Conservation (phyloP, 2,888 invertebrate species). For the Dorcus hopei region DNA sequence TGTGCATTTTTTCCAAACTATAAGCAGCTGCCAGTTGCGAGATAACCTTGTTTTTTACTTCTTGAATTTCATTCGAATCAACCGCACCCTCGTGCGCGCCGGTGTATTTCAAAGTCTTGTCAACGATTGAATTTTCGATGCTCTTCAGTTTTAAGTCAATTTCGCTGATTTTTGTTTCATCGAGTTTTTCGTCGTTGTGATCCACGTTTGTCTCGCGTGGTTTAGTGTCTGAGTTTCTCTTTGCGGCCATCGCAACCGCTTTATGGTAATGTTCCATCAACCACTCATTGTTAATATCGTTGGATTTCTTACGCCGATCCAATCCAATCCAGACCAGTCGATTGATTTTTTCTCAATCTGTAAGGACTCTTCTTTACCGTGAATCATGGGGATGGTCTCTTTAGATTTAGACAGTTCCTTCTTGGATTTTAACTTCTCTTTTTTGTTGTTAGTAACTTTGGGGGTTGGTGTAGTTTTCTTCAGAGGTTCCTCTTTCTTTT, state of each 20-base stretch:
- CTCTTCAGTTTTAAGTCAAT: slow-evolving; percentile 71
- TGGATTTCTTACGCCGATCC: slow-evolving; percentile 70
- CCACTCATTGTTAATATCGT: slow-evolving; percentile 53
- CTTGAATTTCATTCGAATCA: slow-evolving; percentile 62
- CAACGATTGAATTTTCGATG: slow-evolving; percentile 75
- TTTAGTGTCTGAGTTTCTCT: slow-evolving; percentile 41
- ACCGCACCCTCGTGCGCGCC: slow-evolving; percentile 66
- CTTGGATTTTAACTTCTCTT: slow-evolving; percentile 22
- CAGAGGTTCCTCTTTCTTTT: slow-evolving; percentile 16
- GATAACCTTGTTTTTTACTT: slow-evolving; percentile 71
- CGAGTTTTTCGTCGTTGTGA: slow-evolving; percentile 45
- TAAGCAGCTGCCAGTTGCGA: slow-evolving; percentile 76
- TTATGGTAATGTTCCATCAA: slow-evolving; percentile 59
- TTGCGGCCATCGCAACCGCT: slow-evolving; percentile 41
- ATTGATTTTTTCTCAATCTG: slow-evolving; percentile 74
- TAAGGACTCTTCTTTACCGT: slow-evolving; percentile 47
- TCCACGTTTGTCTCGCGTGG: slow-evolving; percentile 24
- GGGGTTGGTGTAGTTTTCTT: slow-evolving; percentile 19
- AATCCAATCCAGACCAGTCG: slow-evolving; percentile 87
- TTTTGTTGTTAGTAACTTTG: slow-evolving; percentile 19
- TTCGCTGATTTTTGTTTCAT: slow-evolving; percentile 58
- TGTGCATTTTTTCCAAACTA: slow-evolving; percentile 80
- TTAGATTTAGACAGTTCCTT: slow-evolving; percentile 13
- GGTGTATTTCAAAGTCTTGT: slow-evolving; percentile 70
- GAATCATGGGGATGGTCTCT: slow-evolving; percentile 29